A percentile compares a stretch with the other conserved stretches of the same genome.
Evolutionary conservation across 2,888 invertebrate genomes (phyloP).

Genomic region (Neoitamus cyanurus): DNA sequence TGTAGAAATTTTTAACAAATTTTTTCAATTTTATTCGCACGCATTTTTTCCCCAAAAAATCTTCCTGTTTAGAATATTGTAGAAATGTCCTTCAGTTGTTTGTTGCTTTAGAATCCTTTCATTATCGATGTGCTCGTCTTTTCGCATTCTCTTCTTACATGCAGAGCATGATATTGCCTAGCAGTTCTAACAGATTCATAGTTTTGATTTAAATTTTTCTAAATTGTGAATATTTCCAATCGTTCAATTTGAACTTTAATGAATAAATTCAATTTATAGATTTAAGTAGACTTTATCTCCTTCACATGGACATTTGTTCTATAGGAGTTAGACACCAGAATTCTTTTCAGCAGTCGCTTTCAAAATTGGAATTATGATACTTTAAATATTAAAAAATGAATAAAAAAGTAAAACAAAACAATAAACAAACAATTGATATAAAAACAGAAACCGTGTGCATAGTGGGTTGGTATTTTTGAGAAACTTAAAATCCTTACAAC

Average conservation of each 20-base stretch:
- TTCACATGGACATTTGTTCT: background rate
- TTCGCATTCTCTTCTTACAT: slow-evolving; percentile 1
- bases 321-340: background rate
- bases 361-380: no score
- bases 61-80: background rate
- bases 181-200: background rate
- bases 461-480: no score
- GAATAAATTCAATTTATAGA: background rate
- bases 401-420: no score
- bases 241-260: background rate
- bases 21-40: background rate
- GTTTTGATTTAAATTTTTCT: background rate
- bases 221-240: background rate
- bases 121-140: background rate
- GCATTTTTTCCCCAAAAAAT: background rate
- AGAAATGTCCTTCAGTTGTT: background rate
- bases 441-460: no score
- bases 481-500: no score
- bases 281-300: background rate
- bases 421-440: no score
- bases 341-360: background rate
- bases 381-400: no score
- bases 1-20: background rate
- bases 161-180: background rate
- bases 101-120: background rate